These are phyloP conservation scores for Lingula anatina DNA, from an alignment of 2,888 invertebrate species.

Conservation along the genomic window DNA sequence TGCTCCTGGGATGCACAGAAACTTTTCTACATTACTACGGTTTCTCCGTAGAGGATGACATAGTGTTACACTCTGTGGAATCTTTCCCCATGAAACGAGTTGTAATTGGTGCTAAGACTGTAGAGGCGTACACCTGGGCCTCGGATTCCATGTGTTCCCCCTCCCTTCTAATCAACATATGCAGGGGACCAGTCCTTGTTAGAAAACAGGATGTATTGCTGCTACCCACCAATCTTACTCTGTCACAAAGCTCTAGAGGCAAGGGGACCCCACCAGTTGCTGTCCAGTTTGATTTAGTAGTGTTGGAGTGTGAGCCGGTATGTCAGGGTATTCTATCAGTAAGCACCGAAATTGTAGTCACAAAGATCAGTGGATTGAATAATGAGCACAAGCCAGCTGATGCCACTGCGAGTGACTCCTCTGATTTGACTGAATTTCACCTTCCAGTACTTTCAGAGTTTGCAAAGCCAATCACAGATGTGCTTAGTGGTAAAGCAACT, in stretches of 20 bases:
- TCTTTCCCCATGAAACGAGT: slow-evolving; percentile 19
- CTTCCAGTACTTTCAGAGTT: background rate
- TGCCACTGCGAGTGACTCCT: no score
- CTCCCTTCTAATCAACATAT: slow-evolving; percentile 25
- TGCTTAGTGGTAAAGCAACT: background rate
- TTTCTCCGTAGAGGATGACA: no score
- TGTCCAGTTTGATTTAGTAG: slow-evolving; percentile 24
- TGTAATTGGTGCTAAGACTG: slow-evolving; percentile 25
- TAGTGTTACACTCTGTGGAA: no score
- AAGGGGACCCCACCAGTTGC: slow-evolving; percentile 19
- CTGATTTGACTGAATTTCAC: no score
- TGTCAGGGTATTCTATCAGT: slow-evolving; percentile 26
- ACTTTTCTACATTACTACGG: no score
- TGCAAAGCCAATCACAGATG: background rate
- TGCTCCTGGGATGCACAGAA: no score
- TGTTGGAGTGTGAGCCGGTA: slow-evolving; percentile 33
- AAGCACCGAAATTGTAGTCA: slow-evolving; percentile 24
- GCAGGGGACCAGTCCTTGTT: slow-evolving; percentile 19
- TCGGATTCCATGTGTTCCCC: slow-evolving; percentile 25
- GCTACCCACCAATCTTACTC: slow-evolving; percentile 26
- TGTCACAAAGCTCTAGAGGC: no score
- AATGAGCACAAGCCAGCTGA: no score
- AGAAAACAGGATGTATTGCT: slow-evolving; percentile 33
- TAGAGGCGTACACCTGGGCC: slow-evolving; percentile 30
- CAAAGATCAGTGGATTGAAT: no score